Percentiles rank a stretch among this genome's conserved stretches.
Conservation (phyloP, 2,888 invertebrate genomes). For the Zaprionus obscuricornis region DNA sequence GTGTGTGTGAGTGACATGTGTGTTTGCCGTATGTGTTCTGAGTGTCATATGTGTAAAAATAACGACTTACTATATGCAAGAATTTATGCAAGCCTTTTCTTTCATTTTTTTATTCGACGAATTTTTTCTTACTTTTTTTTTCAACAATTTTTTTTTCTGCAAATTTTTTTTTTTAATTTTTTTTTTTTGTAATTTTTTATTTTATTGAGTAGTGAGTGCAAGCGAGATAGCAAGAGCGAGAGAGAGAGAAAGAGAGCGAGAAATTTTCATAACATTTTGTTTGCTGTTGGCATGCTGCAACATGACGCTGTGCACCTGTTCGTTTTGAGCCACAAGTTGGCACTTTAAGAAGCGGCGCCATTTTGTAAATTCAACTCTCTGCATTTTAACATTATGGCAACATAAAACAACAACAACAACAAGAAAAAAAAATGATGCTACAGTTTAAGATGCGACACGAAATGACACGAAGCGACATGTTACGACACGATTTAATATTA, state of each 20-base stretch:
- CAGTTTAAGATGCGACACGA: constrained; percentile 44
- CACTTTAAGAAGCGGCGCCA: constrained; percentile 80
- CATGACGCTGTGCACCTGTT: constrained; percentile 75
- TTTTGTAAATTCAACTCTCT: constrained; percentile 61
- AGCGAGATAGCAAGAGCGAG: too few species aligned
- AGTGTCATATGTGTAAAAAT: background rate
- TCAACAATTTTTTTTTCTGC: background rate
- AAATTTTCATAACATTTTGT: constrained; percentile 1
- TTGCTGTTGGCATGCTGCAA: constrained; percentile 8
- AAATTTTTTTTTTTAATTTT: background rate
- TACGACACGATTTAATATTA: too few species aligned
- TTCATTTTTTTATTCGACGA: background rate
- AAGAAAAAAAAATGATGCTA: too few species aligned
- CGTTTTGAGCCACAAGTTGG: constrained; percentile 79
- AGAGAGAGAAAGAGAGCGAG: too few species aligned
- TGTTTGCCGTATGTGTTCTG: too few species aligned
- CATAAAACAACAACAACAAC: background rate
- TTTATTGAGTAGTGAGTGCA: too few species aligned
- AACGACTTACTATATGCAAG: background rate
- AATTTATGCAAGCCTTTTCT: background rate
- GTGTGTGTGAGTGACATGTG: too few species aligned
- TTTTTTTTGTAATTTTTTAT: too few species aligned
- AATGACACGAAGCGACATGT: constrained; percentile 15
- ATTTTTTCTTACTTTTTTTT: too few species aligned
- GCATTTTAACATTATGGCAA: constrained; percentile 18